Conservation (phyloP, 2,113 vertebrate genomes). For the Sturnus vulgaris region DNA sequence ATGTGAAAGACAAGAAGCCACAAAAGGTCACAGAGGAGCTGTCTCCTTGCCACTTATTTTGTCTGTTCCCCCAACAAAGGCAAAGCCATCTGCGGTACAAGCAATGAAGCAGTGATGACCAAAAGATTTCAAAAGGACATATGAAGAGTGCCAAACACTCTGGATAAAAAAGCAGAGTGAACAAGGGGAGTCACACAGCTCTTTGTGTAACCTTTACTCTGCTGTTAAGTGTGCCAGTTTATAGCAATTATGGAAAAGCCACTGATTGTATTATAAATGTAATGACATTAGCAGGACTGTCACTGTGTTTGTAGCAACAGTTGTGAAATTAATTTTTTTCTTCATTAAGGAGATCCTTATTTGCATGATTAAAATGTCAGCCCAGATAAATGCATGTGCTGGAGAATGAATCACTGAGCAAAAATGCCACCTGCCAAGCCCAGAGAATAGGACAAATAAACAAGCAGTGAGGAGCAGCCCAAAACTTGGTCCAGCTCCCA, state of each 20-base stretch:
- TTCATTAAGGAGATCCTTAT: slow-evolving; percentile 67
- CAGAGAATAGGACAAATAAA: slow-evolving; percentile 47
- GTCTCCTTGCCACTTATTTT: background rate
- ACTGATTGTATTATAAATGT: background rate
- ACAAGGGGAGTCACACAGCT: background rate
- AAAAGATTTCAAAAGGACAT: background rate
- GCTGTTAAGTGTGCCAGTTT: background rate
- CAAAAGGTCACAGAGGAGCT: background rate
- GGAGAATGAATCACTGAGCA: slow-evolving; percentile 41
- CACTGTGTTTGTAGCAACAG: slow-evolving; percentile 23
- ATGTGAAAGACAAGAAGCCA: background rate
- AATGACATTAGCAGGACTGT: slow-evolving; percentile 44
- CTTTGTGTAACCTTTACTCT: slow-evolving; percentile 46
- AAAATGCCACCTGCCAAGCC: slow-evolving; percentile 69
- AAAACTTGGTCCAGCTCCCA: slow-evolving; percentile 50
- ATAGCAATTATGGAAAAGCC: slow-evolving; percentile 19
- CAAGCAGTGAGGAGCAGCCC: background rate
- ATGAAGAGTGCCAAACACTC: background rate
- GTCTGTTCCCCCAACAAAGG: background rate
- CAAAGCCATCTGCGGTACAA: background rate
- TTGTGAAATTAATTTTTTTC: slow-evolving; percentile 59
- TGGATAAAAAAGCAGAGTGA: background rate
- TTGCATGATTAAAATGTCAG: slow-evolving; percentile 73
- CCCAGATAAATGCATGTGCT: slow-evolving; percentile 33
- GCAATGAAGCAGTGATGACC: background rate